Evolutionary conservation across 2,113 vertebrate species (phyloP).

Genomic region (Campylomormyrus numenius): DNA sequence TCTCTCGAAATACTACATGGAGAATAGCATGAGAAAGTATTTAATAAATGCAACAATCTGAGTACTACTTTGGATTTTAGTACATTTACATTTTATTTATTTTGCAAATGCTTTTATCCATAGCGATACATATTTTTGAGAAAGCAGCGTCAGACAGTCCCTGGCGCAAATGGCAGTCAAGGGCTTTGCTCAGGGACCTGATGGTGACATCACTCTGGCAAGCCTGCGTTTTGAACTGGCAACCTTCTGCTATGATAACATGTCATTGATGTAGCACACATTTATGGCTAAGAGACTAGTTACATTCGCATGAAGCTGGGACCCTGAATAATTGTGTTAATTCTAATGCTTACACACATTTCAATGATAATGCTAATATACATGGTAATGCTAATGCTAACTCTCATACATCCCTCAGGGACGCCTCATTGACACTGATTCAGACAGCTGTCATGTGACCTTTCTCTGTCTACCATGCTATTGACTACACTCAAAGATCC

Average conservation of each 20-base stretch:
- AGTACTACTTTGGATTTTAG: background rate
- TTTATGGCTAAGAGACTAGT: background rate
- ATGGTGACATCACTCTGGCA: background rate
- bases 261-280: background rate
- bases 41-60: background rate
- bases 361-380: background rate
- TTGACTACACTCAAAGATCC: background rate
- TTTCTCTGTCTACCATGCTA: background rate
- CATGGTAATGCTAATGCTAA: background rate
- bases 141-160: background rate
- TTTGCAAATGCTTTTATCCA: background rate
- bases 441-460: background rate
- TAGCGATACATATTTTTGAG: background rate
- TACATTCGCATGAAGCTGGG: background rate
- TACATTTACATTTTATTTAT: background rate
- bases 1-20: background rate
- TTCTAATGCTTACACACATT: background rate
- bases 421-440: background rate
- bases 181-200: background rate
- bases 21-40: background rate
- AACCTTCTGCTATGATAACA: background rate
- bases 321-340: background rate
- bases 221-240: background rate
- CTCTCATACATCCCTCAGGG: background rate
- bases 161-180: background rate